Evolutionary conservation across 1,140 invertebrate species (phyloP), one percentile per base, ranked within the genome.

Genomic region (Ceratina australensis): DNA sequence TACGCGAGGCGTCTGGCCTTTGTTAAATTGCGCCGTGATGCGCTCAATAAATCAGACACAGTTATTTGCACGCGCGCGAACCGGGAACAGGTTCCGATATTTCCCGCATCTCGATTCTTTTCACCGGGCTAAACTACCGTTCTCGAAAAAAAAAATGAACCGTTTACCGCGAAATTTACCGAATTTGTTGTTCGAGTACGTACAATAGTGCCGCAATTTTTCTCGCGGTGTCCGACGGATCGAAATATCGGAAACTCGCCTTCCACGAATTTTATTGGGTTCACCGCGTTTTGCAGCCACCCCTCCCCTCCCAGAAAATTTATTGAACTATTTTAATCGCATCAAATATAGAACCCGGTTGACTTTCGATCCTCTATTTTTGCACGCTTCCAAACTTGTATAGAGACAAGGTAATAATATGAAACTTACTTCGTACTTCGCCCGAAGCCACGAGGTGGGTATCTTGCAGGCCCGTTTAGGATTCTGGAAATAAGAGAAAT

Each of bases 1-100:
- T 42, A 42, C 57, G n/a, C n/a, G 12, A 18, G 12, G 15, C 5
- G 10, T 18, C 50, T 13, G 15, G 47, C 22, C 61, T 57, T 65
- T 57, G 72, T 28, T 20, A 26, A 65, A 74, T 74, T 57, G 47
- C 24, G 16, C 22, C 10, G 2, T 4, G 50, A 57, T 57, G 33
- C 4, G 33, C 28, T 54, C 22, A 4, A 61, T 76, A 76, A 69
- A 76, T 71, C 47, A 61, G 47, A 1, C 22, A 49, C 33, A 13
- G 50, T 67, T 67, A 67, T 75, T 67, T 59, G 10, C 49, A 22
- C 56, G 28, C 3, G 28, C 15, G 5, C n/a, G 7, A 26, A 12
- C 18, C 49, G 5, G 33, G n/a, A 50, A 67, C 67, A 42, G 22
- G 10, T n/a, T 33, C 20, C 28, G 13, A 60, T 20, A 59, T 59